Evolutionary conservation across 1,140 invertebrate species (phyloP).

Genomic region (Leptinotarsa texana): DNA sequence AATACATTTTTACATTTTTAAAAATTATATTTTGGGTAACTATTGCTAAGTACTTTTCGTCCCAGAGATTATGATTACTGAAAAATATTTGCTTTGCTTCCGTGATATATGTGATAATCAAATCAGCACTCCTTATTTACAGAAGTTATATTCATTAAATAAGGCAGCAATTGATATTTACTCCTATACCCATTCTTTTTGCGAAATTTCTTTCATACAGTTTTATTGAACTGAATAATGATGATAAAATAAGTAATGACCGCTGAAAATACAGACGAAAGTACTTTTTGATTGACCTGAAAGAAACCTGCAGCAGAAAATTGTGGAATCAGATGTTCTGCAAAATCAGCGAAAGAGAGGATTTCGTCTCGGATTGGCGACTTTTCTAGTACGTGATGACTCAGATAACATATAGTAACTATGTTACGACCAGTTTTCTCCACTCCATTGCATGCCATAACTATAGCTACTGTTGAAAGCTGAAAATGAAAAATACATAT

Average conservation of each 20-base stretch:
- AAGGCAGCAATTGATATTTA: no score
- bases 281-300: constrained; percentile 30
- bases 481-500: constrained; percentile 21
- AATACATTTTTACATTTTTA: no score
- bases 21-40: no score
- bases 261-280: constrained; percentile 25
- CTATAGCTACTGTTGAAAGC: constrained; percentile 14
- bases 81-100: no score
- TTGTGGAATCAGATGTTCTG: constrained; percentile 28
- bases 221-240: constrained; percentile 32
- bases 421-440: constrained; percentile 25
- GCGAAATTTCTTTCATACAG: neutral
- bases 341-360: constrained; percentile 17
- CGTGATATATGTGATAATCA: no score
- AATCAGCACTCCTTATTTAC: no score
- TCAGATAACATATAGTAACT: constrained; percentile 14
- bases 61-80: no score
- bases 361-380: constrained; percentile 29
- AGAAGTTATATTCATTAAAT: no score
- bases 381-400: constrained; percentile 14
- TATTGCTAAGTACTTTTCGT: no score
- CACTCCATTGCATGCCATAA: constrained; percentile 26
- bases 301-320: constrained; percentile 32
- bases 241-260: constrained; percentile 32
- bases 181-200: no score